Evolutionary conservation across 2,797 vertebrate genomes (phyloP).

Genomic region (Otolemur crassicaudatus): DNA sequence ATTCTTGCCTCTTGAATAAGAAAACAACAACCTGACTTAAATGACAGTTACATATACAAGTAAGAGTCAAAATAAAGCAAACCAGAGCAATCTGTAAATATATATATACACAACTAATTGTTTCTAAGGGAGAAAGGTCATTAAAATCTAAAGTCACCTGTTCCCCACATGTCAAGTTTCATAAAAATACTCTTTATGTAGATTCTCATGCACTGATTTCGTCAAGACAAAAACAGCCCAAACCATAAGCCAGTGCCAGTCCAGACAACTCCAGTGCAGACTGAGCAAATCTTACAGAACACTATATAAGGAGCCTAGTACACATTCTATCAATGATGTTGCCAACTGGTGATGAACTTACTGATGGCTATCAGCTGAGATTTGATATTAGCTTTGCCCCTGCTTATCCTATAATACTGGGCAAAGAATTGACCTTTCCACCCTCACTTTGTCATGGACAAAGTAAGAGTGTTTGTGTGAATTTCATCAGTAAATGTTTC

Average conservation of each 20-base stretch:
- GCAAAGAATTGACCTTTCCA: constrained; percentile 59
- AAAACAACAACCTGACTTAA: constrained; percentile 49
- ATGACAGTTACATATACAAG: neutral
- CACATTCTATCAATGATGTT: neutral
- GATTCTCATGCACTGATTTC: constrained; percentile 17
- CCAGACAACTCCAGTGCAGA: constrained; percentile 7
- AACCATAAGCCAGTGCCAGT: constrained; percentile 27
- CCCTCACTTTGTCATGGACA: constrained; percentile 45
- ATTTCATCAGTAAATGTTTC: constrained; percentile 61
- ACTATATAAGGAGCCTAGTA: constrained; percentile 8
- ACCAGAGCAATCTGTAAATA: constrained; percentile 50
- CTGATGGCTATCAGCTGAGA: constrained; percentile 32
- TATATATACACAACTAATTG: constrained; percentile 26
- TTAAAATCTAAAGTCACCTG: constrained; percentile 49
- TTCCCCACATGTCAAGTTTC: neutral
- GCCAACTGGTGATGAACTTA: constrained; percentile 44
- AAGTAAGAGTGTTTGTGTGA: constrained; percentile 38
- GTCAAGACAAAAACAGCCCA: constrained; percentile 58
- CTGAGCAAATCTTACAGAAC: constrained; percentile 26
- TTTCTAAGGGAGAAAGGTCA: constrained; percentile 59
- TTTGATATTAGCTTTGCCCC: constrained; percentile 21
- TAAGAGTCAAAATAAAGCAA: constrained; percentile 46
- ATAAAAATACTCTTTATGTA: constrained; percentile 57
- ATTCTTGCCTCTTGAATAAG: neutral
- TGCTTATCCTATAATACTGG: constrained; percentile 48